Conservation (phyloP, 2,888 invertebrate genomes). For the Lordiphosa andalusiaca region DNA sequence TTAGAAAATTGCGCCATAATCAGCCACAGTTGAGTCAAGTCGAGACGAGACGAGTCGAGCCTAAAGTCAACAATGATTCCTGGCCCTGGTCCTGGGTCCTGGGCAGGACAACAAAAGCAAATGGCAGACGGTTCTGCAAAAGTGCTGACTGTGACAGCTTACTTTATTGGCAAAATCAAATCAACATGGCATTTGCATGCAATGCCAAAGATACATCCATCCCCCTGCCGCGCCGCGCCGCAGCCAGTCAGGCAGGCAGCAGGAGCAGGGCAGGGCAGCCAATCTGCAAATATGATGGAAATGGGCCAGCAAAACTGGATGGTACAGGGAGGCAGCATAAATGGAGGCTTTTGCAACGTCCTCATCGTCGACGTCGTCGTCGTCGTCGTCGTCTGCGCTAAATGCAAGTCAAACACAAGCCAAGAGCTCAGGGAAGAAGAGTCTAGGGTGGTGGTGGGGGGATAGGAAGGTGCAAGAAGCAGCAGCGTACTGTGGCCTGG, state of each 20-base stretch:
- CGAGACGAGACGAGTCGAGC: slow-evolving; percentile 24
- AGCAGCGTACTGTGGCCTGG: not conserved
- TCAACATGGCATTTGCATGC: slow-evolving; percentile 72
- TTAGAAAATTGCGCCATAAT: slow-evolving; percentile 74
- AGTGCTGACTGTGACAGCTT: slow-evolving; percentile 78
- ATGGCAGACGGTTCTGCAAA: slow-evolving; percentile 57
- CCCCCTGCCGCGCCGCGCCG: not conserved
- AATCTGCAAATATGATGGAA: slow-evolving; percentile 54
- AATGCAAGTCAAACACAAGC: slow-evolving; percentile 71
- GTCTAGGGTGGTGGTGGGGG: not conserved
- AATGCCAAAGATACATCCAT: slow-evolving; percentile 55
- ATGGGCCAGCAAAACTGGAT: slow-evolving; percentile 21
- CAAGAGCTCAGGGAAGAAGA: slow-evolving; percentile 13
- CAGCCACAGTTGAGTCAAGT: slow-evolving; percentile 39
- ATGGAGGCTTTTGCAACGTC: slow-evolving; percentile 1
- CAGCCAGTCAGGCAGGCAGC: slow-evolving; percentile 7
- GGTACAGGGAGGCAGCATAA: not conserved
- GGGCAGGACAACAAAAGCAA: slow-evolving; percentile 41
- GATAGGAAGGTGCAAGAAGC: not conserved
- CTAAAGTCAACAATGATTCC: slow-evolving; percentile 41
- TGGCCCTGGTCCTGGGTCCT: not conserved
- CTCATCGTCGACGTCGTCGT: not conserved
- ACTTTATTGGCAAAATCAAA: slow-evolving; percentile 77
- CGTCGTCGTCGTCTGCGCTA: slow-evolving; percentile 49
- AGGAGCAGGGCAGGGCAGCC: slow-evolving; percentile 29